phyloP scores from a whole-genome alignment of 1,140 invertebrate genomes.

The Archivesica marissinica region DNA sequence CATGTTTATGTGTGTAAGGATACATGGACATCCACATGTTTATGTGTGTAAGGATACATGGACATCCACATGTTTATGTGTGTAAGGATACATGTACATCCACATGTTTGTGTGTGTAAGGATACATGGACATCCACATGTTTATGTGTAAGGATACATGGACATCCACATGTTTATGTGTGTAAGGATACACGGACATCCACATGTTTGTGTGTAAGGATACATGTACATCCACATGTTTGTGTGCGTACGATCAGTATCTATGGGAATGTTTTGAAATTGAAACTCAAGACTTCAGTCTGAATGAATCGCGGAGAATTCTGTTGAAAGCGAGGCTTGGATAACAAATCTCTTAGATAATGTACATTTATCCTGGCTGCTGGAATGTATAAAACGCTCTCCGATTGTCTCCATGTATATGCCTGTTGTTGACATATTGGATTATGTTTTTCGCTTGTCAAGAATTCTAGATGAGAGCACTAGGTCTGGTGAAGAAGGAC shows the following conservation, averaged over 20 bases:
- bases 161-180: constrained; percentile 7
- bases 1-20: constrained; percentile 8
- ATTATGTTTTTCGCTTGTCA: background rate
- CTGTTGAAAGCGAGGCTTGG: background rate
- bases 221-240: background rate
- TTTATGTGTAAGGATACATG: too few relatives aligned
- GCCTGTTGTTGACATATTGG: background rate
- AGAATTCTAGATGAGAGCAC: too few relatives aligned
- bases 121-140: background rate
- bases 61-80: constrained; percentile 7
- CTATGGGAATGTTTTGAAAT: constrained; percentile 24
- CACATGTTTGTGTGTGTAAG: constrained; percentile 15
- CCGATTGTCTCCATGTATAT: background rate
- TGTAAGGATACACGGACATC: background rate
- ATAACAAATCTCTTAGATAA: background rate
- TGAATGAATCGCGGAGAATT: background rate
- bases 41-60: background rate
- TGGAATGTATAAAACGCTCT: too few relatives aligned
- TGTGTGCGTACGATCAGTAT: background rate
- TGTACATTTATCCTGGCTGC: too few relatives aligned
- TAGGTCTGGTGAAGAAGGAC: too few relatives aligned
- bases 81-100: background rate
- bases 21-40: constrained; percentile 4
- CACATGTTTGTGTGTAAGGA: constrained; percentile 4
- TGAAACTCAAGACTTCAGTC: background rate